Conservation (phyloP, 2,888 invertebrate genomes). For the Portevinia maculata region DNA sequence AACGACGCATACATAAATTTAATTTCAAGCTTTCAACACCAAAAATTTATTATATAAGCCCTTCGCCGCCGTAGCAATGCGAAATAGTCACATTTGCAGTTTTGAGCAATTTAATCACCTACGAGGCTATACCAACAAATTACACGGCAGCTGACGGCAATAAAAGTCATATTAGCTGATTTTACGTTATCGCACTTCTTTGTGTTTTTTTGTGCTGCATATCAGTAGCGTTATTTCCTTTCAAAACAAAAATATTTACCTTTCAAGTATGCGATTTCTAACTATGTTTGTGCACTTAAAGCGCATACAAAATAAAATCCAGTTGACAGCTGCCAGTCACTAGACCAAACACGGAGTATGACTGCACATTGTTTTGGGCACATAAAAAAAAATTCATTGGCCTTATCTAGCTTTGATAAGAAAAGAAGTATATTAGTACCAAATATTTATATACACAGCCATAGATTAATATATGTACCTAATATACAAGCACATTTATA, state of each 20-base stretch:
- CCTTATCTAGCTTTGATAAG: no score
- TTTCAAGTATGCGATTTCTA: not conserved
- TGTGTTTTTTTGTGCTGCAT: not conserved
- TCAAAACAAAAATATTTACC: not conserved
- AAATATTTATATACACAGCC: no score
- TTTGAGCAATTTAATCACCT: not conserved
- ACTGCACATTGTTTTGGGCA: not conserved
- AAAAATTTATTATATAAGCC: not conserved
- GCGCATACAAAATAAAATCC: not conserved
- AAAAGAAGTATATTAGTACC: no score
- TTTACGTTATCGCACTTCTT: not conserved
- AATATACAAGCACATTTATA: no score
- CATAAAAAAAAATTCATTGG: no score
- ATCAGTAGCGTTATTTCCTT: constrained; percentile 3
- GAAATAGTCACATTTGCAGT: not conserved
- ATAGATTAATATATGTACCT: no score
- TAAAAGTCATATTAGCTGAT: not conserved
- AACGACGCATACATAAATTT: not conserved
- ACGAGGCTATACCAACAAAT: constrained; percentile 1
- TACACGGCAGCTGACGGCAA: not conserved
- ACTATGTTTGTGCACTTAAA: not conserved
- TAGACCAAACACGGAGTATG: not conserved
- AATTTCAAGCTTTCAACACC: not conserved
- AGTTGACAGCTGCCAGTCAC: not conserved
- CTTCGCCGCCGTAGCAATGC: not conserved